Evolutionary conservation across 2,888 invertebrate species (phyloP), one percentile per base, ranked within the genome.

Genomic region (Pediacus dermestoides): DNA sequence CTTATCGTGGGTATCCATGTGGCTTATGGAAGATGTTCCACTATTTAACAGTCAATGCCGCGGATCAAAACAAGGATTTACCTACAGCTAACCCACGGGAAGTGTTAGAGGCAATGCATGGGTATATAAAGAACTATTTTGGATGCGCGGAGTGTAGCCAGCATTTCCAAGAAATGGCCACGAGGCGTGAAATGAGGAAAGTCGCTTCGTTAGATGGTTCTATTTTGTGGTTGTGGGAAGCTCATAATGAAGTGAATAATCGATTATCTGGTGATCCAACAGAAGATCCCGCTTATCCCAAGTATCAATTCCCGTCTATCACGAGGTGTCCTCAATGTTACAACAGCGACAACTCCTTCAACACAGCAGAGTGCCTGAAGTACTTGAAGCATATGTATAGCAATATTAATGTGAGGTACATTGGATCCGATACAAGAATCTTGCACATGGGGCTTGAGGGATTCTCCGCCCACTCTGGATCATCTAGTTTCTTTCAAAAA

Each of bases 11-110:
- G 7, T 97, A 89, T 66, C 88, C 94, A 0, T 99, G 97, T 70
- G 87, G 93, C 0, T 72, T 99, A 16, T 99, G 99, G 99, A 86
- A 83, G 8, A 70, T 94, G 52, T 99, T 95, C 64, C 99, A 99
- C 63, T 86, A 85, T 21, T 69, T 99, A 37, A 89, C 92, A 1
- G 88, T 94, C 0, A 82, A 83, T 61, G 83, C 88, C 7, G 77
- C 76, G 2, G 66, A 69, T 14, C 54, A 57, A 30, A 55, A 57
- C 13, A 28, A 33, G 1, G 46, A 50, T 2, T 45, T 48, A 9
- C 37, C 71, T 23, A 71, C 74, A 4, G 58, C 61, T 2, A 75
- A 80, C 59, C 81, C 85, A 0, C 72, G 78, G 2, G 81, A 82
- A 61, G 82, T 93, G 1, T 68, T 97, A 3, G 75, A 76, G 52